Evolutionary conservation across 92 coral and sea anemone genomes (phyloP).

Genomic region (Porites lobata): DNA sequence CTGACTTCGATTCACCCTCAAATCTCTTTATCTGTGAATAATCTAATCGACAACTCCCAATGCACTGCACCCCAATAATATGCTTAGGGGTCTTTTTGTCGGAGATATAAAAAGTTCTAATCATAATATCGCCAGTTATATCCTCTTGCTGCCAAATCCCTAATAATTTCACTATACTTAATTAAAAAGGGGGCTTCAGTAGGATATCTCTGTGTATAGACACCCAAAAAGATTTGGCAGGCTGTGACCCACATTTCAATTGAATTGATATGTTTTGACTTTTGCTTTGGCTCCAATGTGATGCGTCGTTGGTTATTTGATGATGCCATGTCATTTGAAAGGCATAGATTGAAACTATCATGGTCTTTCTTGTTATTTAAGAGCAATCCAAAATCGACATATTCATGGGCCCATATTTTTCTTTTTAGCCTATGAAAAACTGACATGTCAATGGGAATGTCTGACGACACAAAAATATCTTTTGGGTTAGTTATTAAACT

Average conservation of each 20-base stretch:
- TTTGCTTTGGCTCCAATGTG: slow-evolving; percentile 34
- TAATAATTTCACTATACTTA: slow-evolving; percentile 39
- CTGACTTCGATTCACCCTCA: background rate
- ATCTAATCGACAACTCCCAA: slow-evolving; percentile 28
- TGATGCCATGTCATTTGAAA: background rate
- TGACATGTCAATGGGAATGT: slow-evolving; percentile 34
- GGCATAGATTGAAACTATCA: slow-evolving; percentile 3
- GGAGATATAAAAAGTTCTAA: slow-evolving; percentile 18
- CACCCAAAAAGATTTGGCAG: slow-evolving; percentile 30
- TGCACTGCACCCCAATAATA: slow-evolving; percentile 32
- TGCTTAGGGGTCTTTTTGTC: background rate
- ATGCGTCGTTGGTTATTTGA: background rate
- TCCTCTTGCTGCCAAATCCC: slow-evolving; percentile 46
- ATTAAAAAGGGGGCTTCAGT: slow-evolving; percentile 37
- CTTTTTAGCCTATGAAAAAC: slow-evolving; percentile 23
- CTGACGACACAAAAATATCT: slow-evolving; percentile 41
- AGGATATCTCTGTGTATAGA: slow-evolving; percentile 36
- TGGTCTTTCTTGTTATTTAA: background rate
- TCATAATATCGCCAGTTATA: slow-evolving; percentile 31
- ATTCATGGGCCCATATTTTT: slow-evolving; percentile 33
- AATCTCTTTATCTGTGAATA: background rate
- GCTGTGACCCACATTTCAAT: slow-evolving; percentile 40
- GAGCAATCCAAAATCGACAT: slow-evolving; percentile 42
- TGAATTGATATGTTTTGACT: slow-evolving; percentile 16
- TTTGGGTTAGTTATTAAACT: slow-evolving; percentile 6